A percentile compares a stretch with the other conserved stretches of the same genome.
Conservation (phyloP, 2,113 vertebrate genomes). For the Microcebus griseorufus region DNA sequence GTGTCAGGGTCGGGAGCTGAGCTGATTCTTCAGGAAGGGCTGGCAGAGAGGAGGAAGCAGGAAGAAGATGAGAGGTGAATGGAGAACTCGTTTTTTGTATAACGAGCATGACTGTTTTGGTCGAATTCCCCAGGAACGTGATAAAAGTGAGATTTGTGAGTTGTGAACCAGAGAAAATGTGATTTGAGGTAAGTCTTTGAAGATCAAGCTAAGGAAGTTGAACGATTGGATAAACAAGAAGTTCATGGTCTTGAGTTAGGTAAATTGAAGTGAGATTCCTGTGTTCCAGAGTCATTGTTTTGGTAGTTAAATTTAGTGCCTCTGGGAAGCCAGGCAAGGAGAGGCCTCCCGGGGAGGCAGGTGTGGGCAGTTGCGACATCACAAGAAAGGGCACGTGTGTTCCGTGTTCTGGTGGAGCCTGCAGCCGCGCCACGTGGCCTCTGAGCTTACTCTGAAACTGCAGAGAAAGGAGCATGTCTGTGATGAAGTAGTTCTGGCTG, state of each 20-base stretch:
- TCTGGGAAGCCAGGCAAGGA: not conserved
- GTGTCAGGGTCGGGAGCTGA: not conserved
- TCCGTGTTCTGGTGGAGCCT: not conserved
- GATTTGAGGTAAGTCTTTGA: not conserved
- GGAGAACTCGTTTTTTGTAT: not conserved
- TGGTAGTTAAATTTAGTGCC: not conserved
- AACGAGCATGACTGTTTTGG: not conserved
- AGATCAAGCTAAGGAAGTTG: not conserved
- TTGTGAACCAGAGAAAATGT: not conserved
- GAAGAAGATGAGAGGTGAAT: too few relatives aligned
- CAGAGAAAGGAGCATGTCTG: not conserved
- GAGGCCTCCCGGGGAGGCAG: not conserved
- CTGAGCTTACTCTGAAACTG: not conserved
- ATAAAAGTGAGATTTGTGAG: not conserved
- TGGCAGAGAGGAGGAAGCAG: not conserved
- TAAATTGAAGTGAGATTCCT: not conserved
- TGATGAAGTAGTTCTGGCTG: not conserved
- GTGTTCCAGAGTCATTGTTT: not conserved
- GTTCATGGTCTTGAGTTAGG: not conserved
- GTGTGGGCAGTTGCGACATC: not conserved
- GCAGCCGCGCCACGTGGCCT: not conserved
- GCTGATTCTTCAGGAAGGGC: not conserved
- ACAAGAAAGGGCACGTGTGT: not conserved
- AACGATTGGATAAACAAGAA: not conserved
- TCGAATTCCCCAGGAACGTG: not conserved